Conservation (phyloP, 2,113 vertebrate species). For the Elaphurus davidianus region DNA sequence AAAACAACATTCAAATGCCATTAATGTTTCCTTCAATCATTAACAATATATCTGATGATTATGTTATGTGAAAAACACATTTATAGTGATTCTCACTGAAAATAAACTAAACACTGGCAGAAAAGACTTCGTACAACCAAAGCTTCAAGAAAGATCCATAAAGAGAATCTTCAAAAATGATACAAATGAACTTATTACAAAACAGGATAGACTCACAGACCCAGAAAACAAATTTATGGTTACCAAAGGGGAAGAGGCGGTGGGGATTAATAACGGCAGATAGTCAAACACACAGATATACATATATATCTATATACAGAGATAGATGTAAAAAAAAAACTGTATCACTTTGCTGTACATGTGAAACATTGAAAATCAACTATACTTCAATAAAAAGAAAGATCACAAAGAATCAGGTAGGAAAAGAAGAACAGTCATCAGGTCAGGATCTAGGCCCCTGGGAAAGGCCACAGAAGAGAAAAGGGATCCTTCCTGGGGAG, state of each 20-base stretch:
- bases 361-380: background rate
- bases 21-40: background rate
- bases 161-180: background rate
- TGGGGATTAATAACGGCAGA: background rate
- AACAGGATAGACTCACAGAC: background rate
- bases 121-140: background rate
- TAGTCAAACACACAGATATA: background rate
- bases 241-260: background rate
- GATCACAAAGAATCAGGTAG: background rate
- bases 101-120: background rate
- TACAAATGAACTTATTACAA: background rate
- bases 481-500: background rate
- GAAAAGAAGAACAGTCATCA: background rate
- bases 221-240: background rate
- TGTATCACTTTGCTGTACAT: background rate
- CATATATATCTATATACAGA: background rate
- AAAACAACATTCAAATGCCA: background rate
- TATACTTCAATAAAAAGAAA: background rate
- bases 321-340: background rate
- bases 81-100: background rate
- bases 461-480: background rate
- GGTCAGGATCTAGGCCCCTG: background rate
- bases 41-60: background rate
- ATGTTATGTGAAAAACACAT: background rate
- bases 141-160: background rate